Percentiles rank a stretch among this genome's conserved stretches.
phyloP scores from a whole-genome alignment of 1,140 invertebrate genomes.

The Achroia grisella region DNA sequence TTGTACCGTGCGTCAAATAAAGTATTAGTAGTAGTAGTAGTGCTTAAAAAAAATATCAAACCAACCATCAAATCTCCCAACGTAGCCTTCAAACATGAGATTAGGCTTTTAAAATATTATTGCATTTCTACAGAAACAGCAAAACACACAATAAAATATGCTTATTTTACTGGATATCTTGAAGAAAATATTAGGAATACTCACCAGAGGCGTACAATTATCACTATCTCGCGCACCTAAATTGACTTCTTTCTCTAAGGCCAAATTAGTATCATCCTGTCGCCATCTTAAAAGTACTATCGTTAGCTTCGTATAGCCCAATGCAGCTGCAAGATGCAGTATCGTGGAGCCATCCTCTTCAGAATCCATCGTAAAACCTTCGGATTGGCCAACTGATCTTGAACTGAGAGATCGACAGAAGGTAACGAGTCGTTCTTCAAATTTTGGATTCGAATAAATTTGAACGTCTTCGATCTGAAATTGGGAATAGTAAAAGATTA shows the following conservation, averaged over 20 bases:
- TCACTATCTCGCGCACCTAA: conserved; percentile 90
- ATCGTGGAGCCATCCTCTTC: conserved; percentile 85
- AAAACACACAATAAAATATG: too few species aligned
- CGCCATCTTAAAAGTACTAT: conserved; percentile 90
- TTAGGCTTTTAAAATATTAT: too few species aligned
- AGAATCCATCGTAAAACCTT: conserved; percentile 60
- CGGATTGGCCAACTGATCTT: conserved; percentile 55
- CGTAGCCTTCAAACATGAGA: too few species aligned
- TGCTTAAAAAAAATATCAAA: too few species aligned
- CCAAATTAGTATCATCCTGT: conserved; percentile 88
- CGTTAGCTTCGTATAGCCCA: conserved; percentile 88
- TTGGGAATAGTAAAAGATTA: conserved; percentile 1
- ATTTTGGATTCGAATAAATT: conserved; percentile 79
- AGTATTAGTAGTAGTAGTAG: too few species aligned
- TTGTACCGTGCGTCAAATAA: too few species aligned
- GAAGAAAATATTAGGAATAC: conserved; percentile 3
- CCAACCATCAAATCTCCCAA: too few species aligned
- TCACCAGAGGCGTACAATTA: conserved; percentile 90
- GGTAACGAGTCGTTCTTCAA: conserved; percentile 88
- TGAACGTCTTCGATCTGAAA: conserved; percentile 77
- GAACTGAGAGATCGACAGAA: conserved; percentile 84
- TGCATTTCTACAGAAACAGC: too few species aligned
- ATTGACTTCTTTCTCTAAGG: conserved; percentile 93
- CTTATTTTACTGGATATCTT: too few species aligned
- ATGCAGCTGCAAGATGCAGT: conserved; percentile 90